Evolutionary conservation across 2,797 vertebrate species (phyloP), one percentile per base, ranked within the genome.

Genomic region (Falco berigora): DNA sequence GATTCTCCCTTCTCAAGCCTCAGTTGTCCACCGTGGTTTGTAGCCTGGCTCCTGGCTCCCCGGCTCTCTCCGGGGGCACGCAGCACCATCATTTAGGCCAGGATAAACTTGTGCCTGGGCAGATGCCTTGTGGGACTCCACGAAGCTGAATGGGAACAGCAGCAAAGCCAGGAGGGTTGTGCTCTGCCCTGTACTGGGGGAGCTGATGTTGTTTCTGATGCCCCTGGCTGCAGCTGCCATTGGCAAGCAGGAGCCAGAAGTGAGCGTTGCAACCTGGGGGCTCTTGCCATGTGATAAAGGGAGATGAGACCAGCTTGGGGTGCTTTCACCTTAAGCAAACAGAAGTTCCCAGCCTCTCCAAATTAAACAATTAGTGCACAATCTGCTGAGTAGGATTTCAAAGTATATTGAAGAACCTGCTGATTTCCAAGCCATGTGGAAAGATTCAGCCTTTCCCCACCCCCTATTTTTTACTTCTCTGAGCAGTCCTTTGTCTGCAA

Each of bases 11-110:
- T 25, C 69, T 47, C 4, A 0, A 75, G n/a, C 38, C 44, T 22
- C 4, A 0, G 38, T 11, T 74, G 28, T 27, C 67, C 66, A 38
- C 10, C 2, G 0, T 22, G 3, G 42, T 23, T 42, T 8, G 14
- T 25, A 49, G 24, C 28, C 13, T 8, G n/a, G 42, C n/a, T 74
- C 24, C 55, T 16, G 40, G 66, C 22, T 15, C 30, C 24, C 9
- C 3, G 2, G 21, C 2, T 5, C n/a, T 38, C 27, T 13, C 42
- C 17, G 5, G 4, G 10, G 40, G 62, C 16, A 12, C 5, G 1
- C 1, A 2, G 52, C 2, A 7, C 27, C 0, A 3, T 22, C 4
- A 1, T 44, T 58, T 21, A 52, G 52, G 28, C 76, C 14, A 50
- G 50, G 21, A 4, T n/a, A 6, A 10, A 5, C 25, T n/a, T 1